These are phyloP conservation scores for Fundulus diaphanus DNA, from an alignment of 2,797 vertebrate genomes.

Conservation along the genomic window DNA sequence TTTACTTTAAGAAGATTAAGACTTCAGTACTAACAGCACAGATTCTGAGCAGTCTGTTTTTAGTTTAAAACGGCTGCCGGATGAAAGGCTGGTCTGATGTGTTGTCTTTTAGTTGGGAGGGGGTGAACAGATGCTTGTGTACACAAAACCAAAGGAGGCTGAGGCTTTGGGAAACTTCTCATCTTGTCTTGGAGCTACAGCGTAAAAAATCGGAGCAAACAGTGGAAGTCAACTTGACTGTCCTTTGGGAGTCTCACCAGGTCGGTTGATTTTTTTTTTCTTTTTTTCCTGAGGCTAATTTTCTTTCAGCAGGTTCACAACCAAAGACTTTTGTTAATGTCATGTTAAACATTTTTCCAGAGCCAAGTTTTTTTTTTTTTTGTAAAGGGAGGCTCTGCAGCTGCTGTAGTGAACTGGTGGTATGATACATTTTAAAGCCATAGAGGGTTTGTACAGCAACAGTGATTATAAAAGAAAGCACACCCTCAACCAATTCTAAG, in stretches of 20 bases:
- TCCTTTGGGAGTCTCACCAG: constrained; percentile 26
- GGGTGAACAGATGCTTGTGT: constrained; percentile 11
- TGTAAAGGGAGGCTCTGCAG: too few species aligned
- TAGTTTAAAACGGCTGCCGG: background rate
- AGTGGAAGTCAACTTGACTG: constrained; percentile 71
- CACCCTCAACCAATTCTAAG: background rate
- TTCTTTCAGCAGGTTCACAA: background rate
- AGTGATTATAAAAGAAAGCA: background rate
- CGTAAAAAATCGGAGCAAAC: constrained; percentile 85
- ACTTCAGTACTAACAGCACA: background rate
- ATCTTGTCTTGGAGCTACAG: constrained; percentile 80
- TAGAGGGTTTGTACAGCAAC: background rate
- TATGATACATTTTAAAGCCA: background rate
- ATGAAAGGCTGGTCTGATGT: constrained; percentile 3
- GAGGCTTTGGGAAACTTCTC: constrained; percentile 90
- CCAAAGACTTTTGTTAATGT: background rate
- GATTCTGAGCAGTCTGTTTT: background rate
- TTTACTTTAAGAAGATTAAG: background rate
- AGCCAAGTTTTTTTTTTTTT: too few species aligned
- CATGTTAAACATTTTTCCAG: background rate
- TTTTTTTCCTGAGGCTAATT: background rate
- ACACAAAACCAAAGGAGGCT: constrained; percentile 3
- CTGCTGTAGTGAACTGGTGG: background rate
- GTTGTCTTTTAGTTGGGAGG: constrained; percentile 9
- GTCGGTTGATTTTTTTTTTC: background rate